Evolutionary conservation across 2,113 vertebrate species (phyloP), one percentile per base, ranked within the genome.

Genomic region (Neotoma lepida): DNA sequence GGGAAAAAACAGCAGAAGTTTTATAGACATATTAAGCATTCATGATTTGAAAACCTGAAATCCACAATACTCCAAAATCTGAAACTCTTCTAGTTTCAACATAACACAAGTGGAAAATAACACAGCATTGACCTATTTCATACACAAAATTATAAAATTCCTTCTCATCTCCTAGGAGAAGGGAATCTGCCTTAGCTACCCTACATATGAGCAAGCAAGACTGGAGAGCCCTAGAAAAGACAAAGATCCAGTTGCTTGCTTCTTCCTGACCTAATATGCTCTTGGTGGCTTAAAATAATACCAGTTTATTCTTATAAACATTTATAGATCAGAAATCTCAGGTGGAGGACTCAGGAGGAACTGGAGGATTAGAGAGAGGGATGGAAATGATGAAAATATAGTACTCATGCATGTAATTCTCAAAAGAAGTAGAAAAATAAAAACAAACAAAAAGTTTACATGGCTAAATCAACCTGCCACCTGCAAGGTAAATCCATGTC

Each of bases 281-380:
- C n/a, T n/a, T n/a, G n/a, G n/a, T n/a, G 24, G n/a, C 63, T 86
- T 84, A 58, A 93, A 76, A 49, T 2, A 95, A 89, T 17, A 64
- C 66, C 41, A 51, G 17, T 30, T 14, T 70, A 49, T 89, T 80
- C 4, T 49, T 39, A 4, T 56, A 85, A 35, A 77, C 17, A 86
- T 84, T 41, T 49, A 5, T 20, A 39, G 15, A 39, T 89, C 76
- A 74, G 68, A 87, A 71, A 10, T 93, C 24, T 54, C n/a, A 44
- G 73, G 6, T 10, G 71, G 73, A 18, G 44, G 44, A 63, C 4
- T 61, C 56, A 63, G 56, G 39, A 17, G 80, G 56, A 61, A 26
- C 30, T 63, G 80, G 6, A 63, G 14, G 56, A 84, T 63, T 63
- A 63, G 54, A 61, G 54, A 4, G 26, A 63, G 56, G 39, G 56